Evolutionary conservation across 2,888 invertebrate species (phyloP), one percentile per base, ranked within the genome.

Genomic region (Euzetes globulus): DNA sequence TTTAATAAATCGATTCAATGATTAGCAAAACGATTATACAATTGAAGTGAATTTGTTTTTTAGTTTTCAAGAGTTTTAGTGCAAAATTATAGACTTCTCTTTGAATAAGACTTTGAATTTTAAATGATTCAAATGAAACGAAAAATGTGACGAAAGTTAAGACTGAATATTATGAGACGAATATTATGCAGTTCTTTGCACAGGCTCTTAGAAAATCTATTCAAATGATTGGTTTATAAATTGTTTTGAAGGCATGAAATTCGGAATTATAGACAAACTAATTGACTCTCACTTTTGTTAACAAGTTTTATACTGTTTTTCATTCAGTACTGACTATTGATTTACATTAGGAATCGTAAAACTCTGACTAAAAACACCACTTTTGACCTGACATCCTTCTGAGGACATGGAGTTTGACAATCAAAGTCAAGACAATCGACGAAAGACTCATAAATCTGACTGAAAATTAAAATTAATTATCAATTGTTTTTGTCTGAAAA

Each of bases 221-320:
- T 9, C 27, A 25, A 58, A 58, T 6, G 22, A 58, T 17, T 47
- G 15, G 47, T 52, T 47, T 17, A 52, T 52, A 7, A 52, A 55
- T 55, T 22, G 55, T 25, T 22, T 55, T 22, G 19, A 63, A 63
- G 63, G 63, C 63, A 63, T 63, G 33, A 33, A 63, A 63, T 63
- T 63, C 63, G 63, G 63, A 33, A 25, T 27, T 7, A n/a, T 33
- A 33, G 60, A 60, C 60, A 60, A 19, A n/a, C 37, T 63, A 19
- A 63, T 17, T 33, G 33, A 60, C 60, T 60, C 60, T 60, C 63
- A 63, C 63, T 63, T 63, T 63, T 33, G 33, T 6, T 33, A 6
- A 33, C 33, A n/a, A n/a, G 7, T 19, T n/a, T 55, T 55, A 55
- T 55, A 55, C 55, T 55, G 25, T 25, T 55, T 33, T 33, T 9